A percentile compares a stretch with the other conserved stretches of the same genome.
Evolutionary conservation across 2,888 invertebrate species (phyloP).

Genomic region (Xanthia togata): DNA sequence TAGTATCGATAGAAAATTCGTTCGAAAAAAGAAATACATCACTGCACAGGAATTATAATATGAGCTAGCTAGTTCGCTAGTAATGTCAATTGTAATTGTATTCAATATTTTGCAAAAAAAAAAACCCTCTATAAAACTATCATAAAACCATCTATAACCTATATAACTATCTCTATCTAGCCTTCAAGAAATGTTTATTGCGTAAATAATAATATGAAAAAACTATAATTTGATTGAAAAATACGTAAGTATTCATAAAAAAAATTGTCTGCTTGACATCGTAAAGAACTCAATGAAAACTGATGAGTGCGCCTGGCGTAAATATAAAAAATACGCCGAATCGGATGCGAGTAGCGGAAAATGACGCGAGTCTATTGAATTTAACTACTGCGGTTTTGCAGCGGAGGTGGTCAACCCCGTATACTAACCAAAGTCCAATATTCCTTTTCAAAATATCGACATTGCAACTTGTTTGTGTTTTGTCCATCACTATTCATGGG

Average conservation of each 20-base stretch:
- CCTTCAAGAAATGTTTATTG: background rate
- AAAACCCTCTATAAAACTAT: no score
- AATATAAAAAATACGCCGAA: background rate
- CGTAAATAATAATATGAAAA: background rate
- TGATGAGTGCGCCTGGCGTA: background rate
- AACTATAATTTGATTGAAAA: background rate
- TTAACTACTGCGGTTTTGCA: no score
- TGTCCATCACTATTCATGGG: conserved; percentile 53
- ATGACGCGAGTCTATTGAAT: no score
- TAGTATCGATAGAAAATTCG: conserved; percentile 19
- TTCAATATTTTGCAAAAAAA: background rate
- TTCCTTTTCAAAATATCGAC: conserved; percentile 20
- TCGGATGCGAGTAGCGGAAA: no score
- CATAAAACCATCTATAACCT: no score
- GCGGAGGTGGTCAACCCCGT: no score
- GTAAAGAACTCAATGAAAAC: background rate
- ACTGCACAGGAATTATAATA: background rate
- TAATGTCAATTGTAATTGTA: background rate
- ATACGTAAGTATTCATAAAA: background rate
- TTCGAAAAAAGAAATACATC: no score
- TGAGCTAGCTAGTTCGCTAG: background rate
- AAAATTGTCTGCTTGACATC: background rate
- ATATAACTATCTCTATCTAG: no score
- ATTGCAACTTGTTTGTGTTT: background rate
- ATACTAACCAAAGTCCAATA: background rate